Conservation (phyloP, 2,888 invertebrate genomes). For the Argyresthia albistria region DNA sequence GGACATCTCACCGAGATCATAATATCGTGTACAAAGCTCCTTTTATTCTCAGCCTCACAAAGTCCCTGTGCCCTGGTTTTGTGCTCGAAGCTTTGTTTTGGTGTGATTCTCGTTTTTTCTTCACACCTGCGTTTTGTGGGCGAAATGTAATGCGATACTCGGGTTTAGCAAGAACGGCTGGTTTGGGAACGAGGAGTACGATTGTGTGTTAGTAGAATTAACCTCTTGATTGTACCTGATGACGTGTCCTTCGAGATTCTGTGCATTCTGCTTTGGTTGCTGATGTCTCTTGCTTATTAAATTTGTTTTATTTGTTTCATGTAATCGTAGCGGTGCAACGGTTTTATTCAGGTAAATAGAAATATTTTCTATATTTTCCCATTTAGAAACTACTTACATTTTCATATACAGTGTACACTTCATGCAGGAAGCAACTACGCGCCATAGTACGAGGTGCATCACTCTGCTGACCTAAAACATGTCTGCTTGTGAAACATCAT, state of each 20-base stretch:
- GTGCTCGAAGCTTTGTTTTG: constrained; percentile 5
- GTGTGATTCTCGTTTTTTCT: constrained; percentile 43
- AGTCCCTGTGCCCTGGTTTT: constrained; percentile 16
- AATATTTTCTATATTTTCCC: constrained; percentile 5
- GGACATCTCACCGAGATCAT: constrained; percentile 23
- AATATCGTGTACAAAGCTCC: constrained; percentile 24
- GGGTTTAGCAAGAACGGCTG: neutral
- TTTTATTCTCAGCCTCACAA: constrained; percentile 2
- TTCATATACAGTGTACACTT: neutral
- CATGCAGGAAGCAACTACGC: too few species aligned
- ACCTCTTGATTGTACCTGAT: too few species aligned
- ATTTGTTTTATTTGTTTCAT: constrained; percentile 50
- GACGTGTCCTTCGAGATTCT: too few species aligned
- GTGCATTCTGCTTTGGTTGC: neutral
- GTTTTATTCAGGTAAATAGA: constrained; percentile 59
- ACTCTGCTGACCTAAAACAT: too few species aligned
- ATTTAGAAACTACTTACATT: neutral
- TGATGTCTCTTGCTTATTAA: constrained; percentile 1
- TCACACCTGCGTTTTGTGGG: constrained; percentile 55
- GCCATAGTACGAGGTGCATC: too few species aligned
- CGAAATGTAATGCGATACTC: constrained; percentile 44
- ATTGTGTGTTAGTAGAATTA: too few species aligned
- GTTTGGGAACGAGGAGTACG: too few species aligned
- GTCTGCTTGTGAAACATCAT: too few species aligned
- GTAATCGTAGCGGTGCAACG: constrained; percentile 65